phyloP scores from a whole-genome alignment of 2,888 invertebrate species.

The Heteromurus nitidus region DNA sequence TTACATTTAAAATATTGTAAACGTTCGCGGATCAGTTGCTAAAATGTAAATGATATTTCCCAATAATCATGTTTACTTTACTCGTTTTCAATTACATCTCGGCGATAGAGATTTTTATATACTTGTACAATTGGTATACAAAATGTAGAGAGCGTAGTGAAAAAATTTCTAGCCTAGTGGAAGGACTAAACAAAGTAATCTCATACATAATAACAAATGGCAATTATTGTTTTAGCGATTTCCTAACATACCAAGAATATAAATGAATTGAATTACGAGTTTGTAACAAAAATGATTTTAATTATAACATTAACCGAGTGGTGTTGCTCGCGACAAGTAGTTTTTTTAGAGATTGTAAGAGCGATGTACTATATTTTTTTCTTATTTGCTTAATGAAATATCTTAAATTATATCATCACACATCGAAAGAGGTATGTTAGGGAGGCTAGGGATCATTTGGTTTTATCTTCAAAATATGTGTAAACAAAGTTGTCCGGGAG shows the following conservation, averaged over 20 bases:
- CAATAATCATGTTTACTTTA: constrained; percentile 18
- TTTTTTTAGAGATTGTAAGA: background rate
- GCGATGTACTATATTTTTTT: constrained; percentile 9
- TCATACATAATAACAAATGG: background rate
- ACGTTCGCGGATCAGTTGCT: constrained; percentile 29
- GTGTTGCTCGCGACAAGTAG: background rate
- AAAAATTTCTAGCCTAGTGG: constrained; percentile 37
- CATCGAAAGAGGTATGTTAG: constrained; percentile 63
- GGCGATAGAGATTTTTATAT: too few relatives aligned
- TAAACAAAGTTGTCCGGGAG: constrained; percentile 73
- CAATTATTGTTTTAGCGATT: too few relatives aligned
- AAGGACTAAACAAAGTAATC: constrained; percentile 18
- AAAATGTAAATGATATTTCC: constrained; percentile 42
- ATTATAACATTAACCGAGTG: background rate
- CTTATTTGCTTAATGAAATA: constrained; percentile 17
- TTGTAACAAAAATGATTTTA: constrained; percentile 1
- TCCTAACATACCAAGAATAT: constrained; percentile 36
- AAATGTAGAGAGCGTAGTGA: constrained; percentile 39
- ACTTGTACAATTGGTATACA: constrained; percentile 12
- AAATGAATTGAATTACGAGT: constrained; percentile 29
- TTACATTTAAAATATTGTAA: constrained; percentile 57
- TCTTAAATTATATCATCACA: constrained; percentile 57
- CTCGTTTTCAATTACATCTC: too few relatives aligned
- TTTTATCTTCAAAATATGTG: constrained; percentile 71
- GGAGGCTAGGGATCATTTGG: constrained; percentile 62